Percentiles rank a stretch among this genome's conserved stretches.
Conservation (phyloP, 2,113 vertebrate genomes). For the Gnathonemus longibarbis region DNA sequence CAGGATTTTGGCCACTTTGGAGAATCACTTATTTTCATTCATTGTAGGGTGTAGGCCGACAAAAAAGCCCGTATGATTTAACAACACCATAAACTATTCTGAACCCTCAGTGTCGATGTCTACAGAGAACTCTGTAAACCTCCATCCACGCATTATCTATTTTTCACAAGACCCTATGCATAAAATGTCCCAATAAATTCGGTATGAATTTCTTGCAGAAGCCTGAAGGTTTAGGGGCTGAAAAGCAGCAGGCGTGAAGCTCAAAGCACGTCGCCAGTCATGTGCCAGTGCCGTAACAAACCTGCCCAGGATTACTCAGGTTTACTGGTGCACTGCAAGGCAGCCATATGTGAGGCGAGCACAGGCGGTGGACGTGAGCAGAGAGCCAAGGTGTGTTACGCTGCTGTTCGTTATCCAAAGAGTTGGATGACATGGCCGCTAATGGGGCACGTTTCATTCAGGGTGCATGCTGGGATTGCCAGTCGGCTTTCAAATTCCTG, state of each 20-base stretch:
- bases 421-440: neutral
- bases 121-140: neutral
- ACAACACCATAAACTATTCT: neutral
- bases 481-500: neutral
- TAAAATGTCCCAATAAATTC: neutral
- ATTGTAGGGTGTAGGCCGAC: neutral
- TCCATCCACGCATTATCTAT: neutral
- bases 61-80: neutral
- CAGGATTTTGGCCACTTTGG: neutral
- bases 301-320: neutral
- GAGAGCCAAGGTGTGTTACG: neutral
- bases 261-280: neutral
- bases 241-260: neutral
- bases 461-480: neutral
- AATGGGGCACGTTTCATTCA: neutral
- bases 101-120: neutral
- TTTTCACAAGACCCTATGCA: neutral
- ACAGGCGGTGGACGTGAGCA: neutral
- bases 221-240: neutral
- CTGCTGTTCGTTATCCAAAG: neutral
- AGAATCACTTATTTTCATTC: neutral
- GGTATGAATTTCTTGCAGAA: neutral
- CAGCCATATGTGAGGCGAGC: neutral
- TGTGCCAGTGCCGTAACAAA: neutral
- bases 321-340: neutral